A percentile compares a stretch with the other conserved stretches of the same genome.
Conservation (phyloP, 2,113 vertebrate species). For the Struthidea cinerea region DNA sequence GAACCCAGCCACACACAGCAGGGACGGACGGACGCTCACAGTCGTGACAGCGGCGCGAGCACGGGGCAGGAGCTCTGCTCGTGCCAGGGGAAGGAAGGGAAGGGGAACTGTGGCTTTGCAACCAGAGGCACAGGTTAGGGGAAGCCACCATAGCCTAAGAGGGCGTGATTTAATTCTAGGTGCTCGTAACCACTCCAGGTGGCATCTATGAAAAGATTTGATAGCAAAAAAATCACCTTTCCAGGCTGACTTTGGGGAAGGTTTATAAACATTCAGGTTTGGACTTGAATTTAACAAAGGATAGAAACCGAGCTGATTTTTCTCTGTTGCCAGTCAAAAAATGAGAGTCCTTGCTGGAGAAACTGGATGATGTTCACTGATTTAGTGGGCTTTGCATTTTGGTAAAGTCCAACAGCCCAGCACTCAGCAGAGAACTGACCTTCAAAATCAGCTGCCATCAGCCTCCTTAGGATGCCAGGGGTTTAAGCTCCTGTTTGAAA, state of each 20-base stretch:
- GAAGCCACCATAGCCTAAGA: background rate
- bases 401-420: background rate
- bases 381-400: background rate
- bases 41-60: rapidly evolving
- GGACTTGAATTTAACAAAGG: background rate
- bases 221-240: background rate
- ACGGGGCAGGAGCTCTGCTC: background rate
- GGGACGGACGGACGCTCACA: background rate
- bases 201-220: background rate
- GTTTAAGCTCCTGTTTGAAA: background rate
- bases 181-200: background rate
- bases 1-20: background rate
- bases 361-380: background rate
- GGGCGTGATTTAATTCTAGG: background rate
- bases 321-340: background rate
- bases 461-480: background rate
- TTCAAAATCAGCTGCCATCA: background rate
- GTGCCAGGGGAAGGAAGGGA: background rate
- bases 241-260: background rate
- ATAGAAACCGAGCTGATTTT: background rate
- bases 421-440: background rate
- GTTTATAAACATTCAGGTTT: background rate
- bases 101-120: background rate
- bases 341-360: background rate
- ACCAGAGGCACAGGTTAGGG: background rate